Evolutionary conservation across 1,140 invertebrate species (phyloP).

Genomic region (Goniozus legneri): DNA sequence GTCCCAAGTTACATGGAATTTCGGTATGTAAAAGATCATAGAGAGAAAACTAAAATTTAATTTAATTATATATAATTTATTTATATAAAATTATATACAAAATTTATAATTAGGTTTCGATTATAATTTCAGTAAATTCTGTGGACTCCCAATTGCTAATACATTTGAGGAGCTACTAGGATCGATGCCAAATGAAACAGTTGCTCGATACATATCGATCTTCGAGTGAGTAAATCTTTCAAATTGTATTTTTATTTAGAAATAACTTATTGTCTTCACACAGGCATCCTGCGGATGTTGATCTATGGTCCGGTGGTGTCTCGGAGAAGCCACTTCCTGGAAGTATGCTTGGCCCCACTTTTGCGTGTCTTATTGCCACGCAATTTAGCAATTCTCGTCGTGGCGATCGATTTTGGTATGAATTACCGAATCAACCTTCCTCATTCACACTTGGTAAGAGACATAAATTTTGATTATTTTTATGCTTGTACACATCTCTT

Average conservation of each 20-base stretch:
- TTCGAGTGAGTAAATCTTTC: constrained; percentile 63
- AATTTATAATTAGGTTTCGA: constrained; percentile 3
- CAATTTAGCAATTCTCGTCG: constrained; percentile 89
- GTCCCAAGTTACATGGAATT: constrained; percentile 91
- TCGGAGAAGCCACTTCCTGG: constrained; percentile 82
- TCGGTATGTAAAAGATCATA: constrained; percentile 49
- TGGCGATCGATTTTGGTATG: constrained; percentile 97
- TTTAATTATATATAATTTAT: not conserved
- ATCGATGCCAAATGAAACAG: constrained; percentile 85
- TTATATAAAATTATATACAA: not conserved
- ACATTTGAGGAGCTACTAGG: constrained; percentile 84
- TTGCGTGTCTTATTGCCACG: constrained; percentile 93
- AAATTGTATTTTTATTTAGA: too few species aligned
- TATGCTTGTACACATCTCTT: too few species aligned
- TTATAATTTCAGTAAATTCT: constrained; percentile 70
- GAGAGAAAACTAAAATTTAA: not conserved
- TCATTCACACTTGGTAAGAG: constrained; percentile 73
- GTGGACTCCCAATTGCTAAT: constrained; percentile 75
- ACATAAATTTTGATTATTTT: too few species aligned
- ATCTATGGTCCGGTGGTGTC: constrained; percentile 91
- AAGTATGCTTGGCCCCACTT: constrained; percentile 90
- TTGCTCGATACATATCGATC: constrained; percentile 70
- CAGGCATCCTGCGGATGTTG: constrained; percentile 81
- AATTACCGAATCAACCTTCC: constrained; percentile 86
- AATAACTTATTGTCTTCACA: too few species aligned